phyloP scores from a whole-genome alignment of 2,797 vertebrate species.

The Buphagus erythrorhynchus region DNA sequence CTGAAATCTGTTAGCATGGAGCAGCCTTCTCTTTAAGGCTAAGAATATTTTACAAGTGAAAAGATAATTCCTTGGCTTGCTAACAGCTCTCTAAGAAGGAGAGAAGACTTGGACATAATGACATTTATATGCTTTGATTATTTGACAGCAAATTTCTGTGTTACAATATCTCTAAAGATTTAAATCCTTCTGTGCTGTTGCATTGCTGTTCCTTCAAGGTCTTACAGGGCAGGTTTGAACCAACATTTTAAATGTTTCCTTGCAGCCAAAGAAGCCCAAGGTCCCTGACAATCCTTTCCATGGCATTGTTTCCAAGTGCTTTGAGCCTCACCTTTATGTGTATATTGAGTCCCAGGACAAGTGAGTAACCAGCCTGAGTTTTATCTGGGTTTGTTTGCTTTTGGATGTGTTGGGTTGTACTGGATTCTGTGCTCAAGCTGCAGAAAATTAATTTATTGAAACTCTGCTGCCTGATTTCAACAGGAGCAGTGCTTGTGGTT shows the following conservation, averaged over 20 bases:
- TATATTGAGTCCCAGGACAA: slow-evolving; percentile 99
- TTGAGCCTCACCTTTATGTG: slow-evolving; percentile 97
- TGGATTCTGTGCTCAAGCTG: neutral
- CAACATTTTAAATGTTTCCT: slow-evolving; percentile 48
- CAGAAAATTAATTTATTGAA: neutral
- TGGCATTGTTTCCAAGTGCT: slow-evolving; percentile 97
- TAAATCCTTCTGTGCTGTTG: neutral
- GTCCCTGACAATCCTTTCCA: slow-evolving; percentile 96
- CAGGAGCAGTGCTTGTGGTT: neutral
- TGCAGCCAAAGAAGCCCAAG: slow-evolving; percentile 94
- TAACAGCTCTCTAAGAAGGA: neutral
- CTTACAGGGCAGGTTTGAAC: neutral
- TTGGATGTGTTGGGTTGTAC: neutral
- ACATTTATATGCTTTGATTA: neutral
- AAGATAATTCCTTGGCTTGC: neutral
- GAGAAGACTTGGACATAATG: neutral
- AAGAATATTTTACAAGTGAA: neutral
- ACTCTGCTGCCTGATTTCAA: neutral
- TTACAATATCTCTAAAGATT: neutral
- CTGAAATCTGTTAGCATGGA: neutral
- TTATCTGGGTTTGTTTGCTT: neutral
- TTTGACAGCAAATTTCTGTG: neutral
- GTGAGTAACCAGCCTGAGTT: slow-evolving; percentile 80
- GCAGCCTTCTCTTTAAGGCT: neutral
- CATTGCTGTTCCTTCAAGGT: neutral